Base-by-base conservation (phyloP, 1,140 invertebrate species). In the Archegozetes longisetosus region DNA sequence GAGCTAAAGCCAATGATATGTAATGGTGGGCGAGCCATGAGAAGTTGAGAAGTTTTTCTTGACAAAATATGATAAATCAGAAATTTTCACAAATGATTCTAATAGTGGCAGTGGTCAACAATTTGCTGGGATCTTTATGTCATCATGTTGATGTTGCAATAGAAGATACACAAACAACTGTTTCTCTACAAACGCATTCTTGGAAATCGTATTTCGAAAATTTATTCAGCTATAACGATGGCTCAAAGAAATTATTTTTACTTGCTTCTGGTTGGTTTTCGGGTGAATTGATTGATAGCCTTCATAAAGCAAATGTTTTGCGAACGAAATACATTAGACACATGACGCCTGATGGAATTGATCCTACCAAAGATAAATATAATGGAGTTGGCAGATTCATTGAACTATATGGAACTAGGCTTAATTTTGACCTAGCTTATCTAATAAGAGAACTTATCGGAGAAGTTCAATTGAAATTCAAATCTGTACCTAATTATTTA, bases 161-260 rank as follows among this genome's bases (percentile, higher is more conserved):
- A 4, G 75, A 75, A 67, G 71, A 74, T 64, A 73, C 71, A 66
- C 62, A 72, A 24, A 63, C 76, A 2, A 72, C 70, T 17, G 67
- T 70, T 0, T 64, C 70, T 22, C 71, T 69, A 51, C 70, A 71
- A 59, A 70, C 69, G 14, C 74, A 76, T 65, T 67, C 68, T n/a
- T 75, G 73, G 63, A 58, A 70, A 55, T 68, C 70, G 1, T 75
- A 75, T 52, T 68, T 76, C 12, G 72, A 77, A 68, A 74, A 68
- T 2, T 53, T 73, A 4, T 61, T 71, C 3, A 68, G 68, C 62
- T 75, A 74, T 67, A 67, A 65, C 4, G 55, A 60, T 17, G 65
- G 61, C 22, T 71, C 71, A 13, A 74, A 73, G 66, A 57, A 66
- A 14, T 71, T 69, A 0, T 70, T 74, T 66, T 65, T 74, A n/a